Evolutionary conservation across 1,140 invertebrate genomes (phyloP).

Genomic region (Drosophila carrolli): DNA sequence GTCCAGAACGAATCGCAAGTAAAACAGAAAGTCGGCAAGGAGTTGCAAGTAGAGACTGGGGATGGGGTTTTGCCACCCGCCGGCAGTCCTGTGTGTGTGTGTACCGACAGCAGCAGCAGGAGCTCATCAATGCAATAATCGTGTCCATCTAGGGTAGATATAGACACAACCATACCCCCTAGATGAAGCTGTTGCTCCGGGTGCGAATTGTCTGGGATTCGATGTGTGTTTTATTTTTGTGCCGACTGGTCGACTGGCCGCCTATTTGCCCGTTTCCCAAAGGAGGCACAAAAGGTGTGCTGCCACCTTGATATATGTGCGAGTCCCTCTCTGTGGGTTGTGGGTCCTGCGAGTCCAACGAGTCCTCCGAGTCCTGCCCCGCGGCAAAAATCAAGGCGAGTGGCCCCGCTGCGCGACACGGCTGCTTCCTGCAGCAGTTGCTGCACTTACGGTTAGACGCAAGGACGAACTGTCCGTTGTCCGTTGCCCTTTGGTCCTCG

Average conservation of each 20-base stretch:
- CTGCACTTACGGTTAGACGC: constrained; percentile 52
- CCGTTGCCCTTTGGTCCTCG: background rate
- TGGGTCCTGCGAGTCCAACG: constrained; percentile 21
- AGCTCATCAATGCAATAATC: constrained; percentile 84
- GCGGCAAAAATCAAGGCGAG: constrained; percentile 78
- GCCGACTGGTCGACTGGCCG: too few species aligned
- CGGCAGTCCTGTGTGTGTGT: constrained; percentile 63
- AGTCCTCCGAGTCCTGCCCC: constrained; percentile 23
- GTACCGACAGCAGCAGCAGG: constrained; percentile 81
- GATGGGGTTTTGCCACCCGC: constrained; percentile 33
- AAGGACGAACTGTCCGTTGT: background rate
- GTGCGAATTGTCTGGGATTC: constrained; percentile 52
- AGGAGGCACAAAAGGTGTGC: constrained; percentile 57
- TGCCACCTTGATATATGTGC: constrained; percentile 63
- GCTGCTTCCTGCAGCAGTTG: constrained; percentile 68
- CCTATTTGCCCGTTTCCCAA: constrained; percentile 37
- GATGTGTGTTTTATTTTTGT: constrained; percentile 6
- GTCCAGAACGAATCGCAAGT: constrained; percentile 76
- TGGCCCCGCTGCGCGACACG: constrained; percentile 68
- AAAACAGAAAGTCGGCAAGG: constrained; percentile 50
- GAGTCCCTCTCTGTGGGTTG: constrained; percentile 21
- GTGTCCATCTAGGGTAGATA: constrained; percentile 51
- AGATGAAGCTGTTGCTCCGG: constrained; percentile 68
- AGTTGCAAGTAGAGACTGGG: background rate
- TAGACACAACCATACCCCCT: constrained; percentile 7